Conservation (phyloP, 2,113 vertebrate genomes). For the Pipa parva region DNA sequence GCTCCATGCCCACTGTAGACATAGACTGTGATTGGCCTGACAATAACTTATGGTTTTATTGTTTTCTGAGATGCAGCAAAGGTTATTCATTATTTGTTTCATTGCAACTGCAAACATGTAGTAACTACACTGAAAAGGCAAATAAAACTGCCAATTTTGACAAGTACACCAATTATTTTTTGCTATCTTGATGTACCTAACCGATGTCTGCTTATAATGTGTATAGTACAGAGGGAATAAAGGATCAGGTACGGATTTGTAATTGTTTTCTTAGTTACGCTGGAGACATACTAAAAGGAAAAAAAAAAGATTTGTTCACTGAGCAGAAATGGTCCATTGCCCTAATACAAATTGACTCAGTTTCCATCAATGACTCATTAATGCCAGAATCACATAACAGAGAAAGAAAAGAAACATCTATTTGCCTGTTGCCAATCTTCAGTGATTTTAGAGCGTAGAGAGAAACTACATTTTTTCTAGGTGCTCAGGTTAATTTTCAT, state of each 20-base stretch:
- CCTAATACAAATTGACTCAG: conserved; percentile 28
- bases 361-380: conserved; percentile 37
- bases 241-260: conserved; percentile 15
- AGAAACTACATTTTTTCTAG: background rate
- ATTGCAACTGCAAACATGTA: conserved; percentile 4
- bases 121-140: conserved; percentile 1
- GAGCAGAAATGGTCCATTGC: conserved; percentile 16
- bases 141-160: conserved; percentile 11
- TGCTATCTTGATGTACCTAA: conserved; percentile 7
- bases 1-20: too few species aligned
- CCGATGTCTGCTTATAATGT: background rate
- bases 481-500: background rate
- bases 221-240: conserved; percentile 4
- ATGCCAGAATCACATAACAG: conserved; percentile 24
- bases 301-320: conserved; percentile 25
- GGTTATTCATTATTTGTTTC: conserved; percentile 2
- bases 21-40: too few species aligned
- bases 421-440: conserved; percentile 10
- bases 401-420: conserved; percentile 8
- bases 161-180: conserved; percentile 22
- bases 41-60: too few species aligned
- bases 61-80: too few species aligned
- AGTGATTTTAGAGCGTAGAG: too few species aligned
- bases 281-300: conserved; percentile 17
- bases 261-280: conserved; percentile 27